phyloP scores from a whole-genome alignment of 1,140 invertebrate species.

The Platorchestia sp. region DNA sequence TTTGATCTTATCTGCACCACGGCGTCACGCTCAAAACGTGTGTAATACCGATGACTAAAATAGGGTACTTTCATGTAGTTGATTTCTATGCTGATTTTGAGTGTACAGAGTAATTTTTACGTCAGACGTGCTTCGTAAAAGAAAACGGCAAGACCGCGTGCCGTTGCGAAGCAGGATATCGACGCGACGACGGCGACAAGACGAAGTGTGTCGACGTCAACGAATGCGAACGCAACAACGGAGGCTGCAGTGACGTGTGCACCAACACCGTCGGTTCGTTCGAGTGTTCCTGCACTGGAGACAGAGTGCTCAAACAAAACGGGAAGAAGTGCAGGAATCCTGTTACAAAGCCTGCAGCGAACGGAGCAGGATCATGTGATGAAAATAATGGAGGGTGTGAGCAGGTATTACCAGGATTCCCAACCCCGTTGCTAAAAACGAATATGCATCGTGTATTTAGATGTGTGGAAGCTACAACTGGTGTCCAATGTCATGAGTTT shows the following conservation, averaged over 20 bases:
- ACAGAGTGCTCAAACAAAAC: constrained; percentile 70
- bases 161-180: constrained; percentile 85
- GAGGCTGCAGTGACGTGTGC: constrained; percentile 61
- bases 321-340: background rate
- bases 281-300: constrained; percentile 67
- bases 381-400: constrained; percentile 86
- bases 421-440: background rate
- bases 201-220: constrained; percentile 69
- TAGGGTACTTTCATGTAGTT: too few species aligned
- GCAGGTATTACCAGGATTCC: constrained; percentile 72
- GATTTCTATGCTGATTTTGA: background rate
- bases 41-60: too few species aligned
- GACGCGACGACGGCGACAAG: constrained; percentile 70
- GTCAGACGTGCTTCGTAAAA: background rate
- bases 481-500: background rate
- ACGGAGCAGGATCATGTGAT: constrained; percentile 77
- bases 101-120: background rate
- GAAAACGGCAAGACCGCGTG: constrained; percentile 75
- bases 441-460: background rate
- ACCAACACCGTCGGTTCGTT: constrained; percentile 35
- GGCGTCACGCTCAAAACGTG: too few species aligned
- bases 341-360: constrained; percentile 72
- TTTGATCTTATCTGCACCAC: too few species aligned
- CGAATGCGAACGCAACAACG: constrained; percentile 67
- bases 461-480: background rate